Percentiles rank a stretch among this genome's conserved stretches.
Evolutionary conservation across 2,888 invertebrate genomes (phyloP).

Genomic region (Nezara viridula): DNA sequence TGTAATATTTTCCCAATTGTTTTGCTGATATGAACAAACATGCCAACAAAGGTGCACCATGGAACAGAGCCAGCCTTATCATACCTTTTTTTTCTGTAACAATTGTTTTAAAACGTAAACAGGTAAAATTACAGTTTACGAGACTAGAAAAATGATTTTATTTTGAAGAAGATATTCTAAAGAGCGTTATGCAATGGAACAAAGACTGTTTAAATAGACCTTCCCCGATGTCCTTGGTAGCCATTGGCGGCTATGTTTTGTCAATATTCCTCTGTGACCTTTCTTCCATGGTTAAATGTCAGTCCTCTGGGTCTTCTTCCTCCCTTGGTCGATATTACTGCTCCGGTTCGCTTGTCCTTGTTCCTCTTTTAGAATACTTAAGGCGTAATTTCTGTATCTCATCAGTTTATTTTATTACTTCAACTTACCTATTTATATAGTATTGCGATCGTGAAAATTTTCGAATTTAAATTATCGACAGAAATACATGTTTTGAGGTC

Average conservation of each 20-base stretch:
- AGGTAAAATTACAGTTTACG: not conserved
- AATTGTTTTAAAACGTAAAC: not conserved
- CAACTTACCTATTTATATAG: too few relatives aligned
- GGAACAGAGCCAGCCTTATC: too few relatives aligned
- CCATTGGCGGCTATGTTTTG: conserved; percentile 25
- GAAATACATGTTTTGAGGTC: too few relatives aligned
- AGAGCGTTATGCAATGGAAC: not conserved
- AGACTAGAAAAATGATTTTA: not conserved
- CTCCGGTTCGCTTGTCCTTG: not conserved
- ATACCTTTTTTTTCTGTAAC: too few relatives aligned
- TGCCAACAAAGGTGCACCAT: too few relatives aligned
- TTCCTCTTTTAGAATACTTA: not conserved
- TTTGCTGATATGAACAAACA: too few relatives aligned
- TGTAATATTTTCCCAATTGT: too few relatives aligned
- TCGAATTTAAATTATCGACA: too few relatives aligned
- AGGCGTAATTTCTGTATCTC: not conserved
- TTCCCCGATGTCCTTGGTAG: not conserved
- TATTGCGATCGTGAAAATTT: too few relatives aligned
- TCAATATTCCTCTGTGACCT: conserved; percentile 27
- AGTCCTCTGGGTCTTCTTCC: conserved; percentile 12
- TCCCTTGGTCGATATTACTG: not conserved
- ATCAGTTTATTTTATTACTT: too few relatives aligned
- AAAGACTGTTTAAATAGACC: conserved; percentile 24
- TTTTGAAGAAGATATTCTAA: conserved; percentile 18
- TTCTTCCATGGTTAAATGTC: conserved; percentile 30